Evolutionary conservation across 1,140 invertebrate species (phyloP), one percentile per base, ranked within the genome.

Genomic region (Trichogramma pretiosum): DNA sequence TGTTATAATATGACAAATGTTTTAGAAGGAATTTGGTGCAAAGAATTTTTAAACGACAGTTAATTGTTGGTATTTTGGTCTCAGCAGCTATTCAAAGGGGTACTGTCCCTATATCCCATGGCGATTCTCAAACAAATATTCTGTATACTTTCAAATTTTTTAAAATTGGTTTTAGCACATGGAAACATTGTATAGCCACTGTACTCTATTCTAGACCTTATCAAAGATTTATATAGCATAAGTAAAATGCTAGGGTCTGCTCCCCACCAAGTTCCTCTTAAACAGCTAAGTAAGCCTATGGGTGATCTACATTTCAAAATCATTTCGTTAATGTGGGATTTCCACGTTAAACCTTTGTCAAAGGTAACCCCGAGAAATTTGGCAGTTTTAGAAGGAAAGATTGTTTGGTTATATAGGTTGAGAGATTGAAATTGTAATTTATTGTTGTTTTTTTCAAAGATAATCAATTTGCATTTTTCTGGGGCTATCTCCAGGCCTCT

Each of bases 281-380:
- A n/a, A 39, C 47, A 41, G 13, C 49, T 52, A 0, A 55, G 11
- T 13, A 54, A 53, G 24, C 36, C 49, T 16, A 55, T 37, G 4
- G 39, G 3, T 5, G 36, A 30, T 41, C 41, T 38, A 41, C 46
- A 51, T 42, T 53, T 53, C 2, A 2, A 11, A 1, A 36, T 32
- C 8, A 49, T 23, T 23, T 37, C 11, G 8, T 54, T 38, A 11
- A 57, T 40, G 39, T 55, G 53, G 0, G 13, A 3, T 10, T 53
- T 41, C 44, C 54, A 58, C 21, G 49, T 52, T 10, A 55, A 11
- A 23, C 22, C 34, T 13, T 24, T 5, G 23, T 57, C 53, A 13
- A 57, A n/a, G 8, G 8, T 35, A 24, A 58, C 50, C 0, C 53
- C 52, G 3, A 58, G 26, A 52, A 55, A 55, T 46, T 55, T 55